Conservation (phyloP, 2,888 invertebrate species). For the Orthonevra nobilis region DNA sequence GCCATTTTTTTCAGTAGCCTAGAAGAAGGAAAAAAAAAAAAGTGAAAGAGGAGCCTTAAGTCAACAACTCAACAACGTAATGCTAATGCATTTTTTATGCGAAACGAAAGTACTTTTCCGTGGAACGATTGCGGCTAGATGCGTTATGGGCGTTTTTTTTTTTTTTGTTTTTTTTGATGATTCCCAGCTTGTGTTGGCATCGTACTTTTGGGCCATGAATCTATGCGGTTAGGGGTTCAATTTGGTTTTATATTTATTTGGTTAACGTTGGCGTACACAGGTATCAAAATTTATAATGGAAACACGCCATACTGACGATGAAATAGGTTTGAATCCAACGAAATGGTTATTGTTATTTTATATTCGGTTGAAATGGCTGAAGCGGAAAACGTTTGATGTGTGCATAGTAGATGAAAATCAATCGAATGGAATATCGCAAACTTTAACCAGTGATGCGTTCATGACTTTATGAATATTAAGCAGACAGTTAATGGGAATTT, state of each 20-base stretch:
- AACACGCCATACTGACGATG: constrained; percentile 1
- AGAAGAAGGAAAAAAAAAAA: constrained; percentile 1
- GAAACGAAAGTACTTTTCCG: constrained; percentile 31
- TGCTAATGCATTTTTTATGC: constrained; percentile 54
- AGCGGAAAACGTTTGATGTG: neutral
- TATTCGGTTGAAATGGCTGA: neutral
- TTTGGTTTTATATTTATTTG: constrained; percentile 7
- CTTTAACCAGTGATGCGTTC: too few species aligned
- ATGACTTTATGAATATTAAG: too few species aligned
- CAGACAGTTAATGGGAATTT: too few species aligned
- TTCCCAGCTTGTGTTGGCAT: constrained; percentile 12
- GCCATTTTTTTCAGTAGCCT: constrained; percentile 18
- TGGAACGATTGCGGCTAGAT: constrained; percentile 42
- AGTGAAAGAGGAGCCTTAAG: constrained; percentile 6
- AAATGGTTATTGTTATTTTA: constrained; percentile 32
- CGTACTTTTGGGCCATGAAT: constrained; percentile 17
- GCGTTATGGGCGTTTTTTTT: constrained; percentile 48
- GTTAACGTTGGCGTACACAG: constrained; percentile 1
- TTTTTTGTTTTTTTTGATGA: constrained; percentile 42
- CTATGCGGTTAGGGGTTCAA: neutral
- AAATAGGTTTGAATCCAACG: constrained; percentile 2
- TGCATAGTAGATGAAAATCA: neutral
- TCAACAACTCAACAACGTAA: constrained; percentile 32
- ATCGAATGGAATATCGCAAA: too few species aligned
- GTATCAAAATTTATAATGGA: constrained; percentile 23